These are phyloP conservation scores for Pycnomerus fuliginosus DNA, from an alignment of 2,888 invertebrate species.

Conservation along the genomic window DNA sequence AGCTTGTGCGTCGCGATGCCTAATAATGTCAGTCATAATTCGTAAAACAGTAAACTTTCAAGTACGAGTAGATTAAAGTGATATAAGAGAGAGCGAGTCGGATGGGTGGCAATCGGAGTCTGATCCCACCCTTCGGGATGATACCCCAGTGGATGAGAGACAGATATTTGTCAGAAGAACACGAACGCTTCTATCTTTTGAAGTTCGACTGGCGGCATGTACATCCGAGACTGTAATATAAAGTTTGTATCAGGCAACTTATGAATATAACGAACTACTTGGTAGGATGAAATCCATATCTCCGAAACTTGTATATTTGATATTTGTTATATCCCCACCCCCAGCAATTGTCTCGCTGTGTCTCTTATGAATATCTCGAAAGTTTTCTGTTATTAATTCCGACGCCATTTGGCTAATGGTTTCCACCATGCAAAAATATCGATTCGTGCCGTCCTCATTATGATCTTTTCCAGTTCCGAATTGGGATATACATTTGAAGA, in stretches of 20 bases:
- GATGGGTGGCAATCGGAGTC: too few species aligned
- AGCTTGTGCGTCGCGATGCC: too few species aligned
- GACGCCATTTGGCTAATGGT: constrained; percentile 16
- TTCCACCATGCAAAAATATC: constrained; percentile 7
- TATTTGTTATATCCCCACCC: constrained; percentile 39
- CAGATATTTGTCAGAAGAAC: too few species aligned
- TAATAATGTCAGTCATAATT: too few species aligned
- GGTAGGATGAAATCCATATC: constrained; percentile 46
- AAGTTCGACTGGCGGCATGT: constrained; percentile 28
- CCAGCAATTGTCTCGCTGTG: constrained; percentile 23
- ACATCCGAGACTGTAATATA: constrained; percentile 43
- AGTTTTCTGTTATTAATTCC: constrained; percentile 22
- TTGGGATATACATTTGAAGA: constrained; percentile 14
- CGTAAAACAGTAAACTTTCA: too few species aligned
- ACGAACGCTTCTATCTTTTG: too few species aligned
- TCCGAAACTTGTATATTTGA: constrained; percentile 47
- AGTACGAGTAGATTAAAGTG: too few species aligned
- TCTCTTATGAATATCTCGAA: constrained; percentile 22
- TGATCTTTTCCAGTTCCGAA: constrained; percentile 5
- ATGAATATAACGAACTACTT: constrained; percentile 45
- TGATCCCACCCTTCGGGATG: too few species aligned
- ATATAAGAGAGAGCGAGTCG: too few species aligned
- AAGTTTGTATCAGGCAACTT: constrained; percentile 49
- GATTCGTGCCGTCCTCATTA: constrained; percentile 11
- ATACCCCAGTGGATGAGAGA: too few species aligned